Percentiles rank a stretch among this genome's conserved stretches.
Evolutionary conservation across 2,888 invertebrate species (phyloP).

Genomic region (Xestia ashworthii): DNA sequence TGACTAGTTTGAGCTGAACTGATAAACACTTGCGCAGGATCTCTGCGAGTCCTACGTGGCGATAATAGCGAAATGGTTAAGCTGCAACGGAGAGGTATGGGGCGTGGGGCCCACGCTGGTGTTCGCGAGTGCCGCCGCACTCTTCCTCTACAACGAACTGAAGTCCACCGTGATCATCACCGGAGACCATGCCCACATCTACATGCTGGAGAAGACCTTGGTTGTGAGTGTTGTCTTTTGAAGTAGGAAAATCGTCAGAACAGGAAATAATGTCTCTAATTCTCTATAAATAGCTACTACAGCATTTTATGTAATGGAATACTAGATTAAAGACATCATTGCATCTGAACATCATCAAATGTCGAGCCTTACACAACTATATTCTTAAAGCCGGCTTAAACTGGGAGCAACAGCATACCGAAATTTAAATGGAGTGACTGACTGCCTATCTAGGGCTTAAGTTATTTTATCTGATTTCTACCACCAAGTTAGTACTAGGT

Average conservation of each 20-base stretch:
- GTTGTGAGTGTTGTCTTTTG: constrained; percentile 70
- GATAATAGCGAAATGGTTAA: constrained; percentile 83
- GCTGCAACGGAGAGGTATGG: constrained; percentile 88
- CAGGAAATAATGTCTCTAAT: background rate
- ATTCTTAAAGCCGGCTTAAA: background rate
- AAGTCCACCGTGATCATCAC: constrained; percentile 79
- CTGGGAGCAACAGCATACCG: background rate
- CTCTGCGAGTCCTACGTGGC: constrained; percentile 78
- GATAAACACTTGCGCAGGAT: constrained; percentile 68
- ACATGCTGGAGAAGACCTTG: constrained; percentile 82
- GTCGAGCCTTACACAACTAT: background rate
- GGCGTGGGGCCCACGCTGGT: constrained; percentile 87
- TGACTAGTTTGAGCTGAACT: background rate
- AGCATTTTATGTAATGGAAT: background rate
- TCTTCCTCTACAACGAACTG: constrained; percentile 88
- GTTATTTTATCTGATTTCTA: background rate
- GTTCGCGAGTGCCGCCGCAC: constrained; percentile 87
- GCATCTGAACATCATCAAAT: background rate
- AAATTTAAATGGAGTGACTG: background rate
- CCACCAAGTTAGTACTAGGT: background rate
- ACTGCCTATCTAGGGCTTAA: background rate
- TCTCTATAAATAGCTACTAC: background rate
- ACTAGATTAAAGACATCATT: background rate
- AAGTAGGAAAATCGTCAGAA: background rate
- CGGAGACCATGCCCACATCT: constrained; percentile 78